phyloP scores from a whole-genome alignment of 2,113 vertebrate genomes.

The Ailuropoda melanoleuca region DNA sequence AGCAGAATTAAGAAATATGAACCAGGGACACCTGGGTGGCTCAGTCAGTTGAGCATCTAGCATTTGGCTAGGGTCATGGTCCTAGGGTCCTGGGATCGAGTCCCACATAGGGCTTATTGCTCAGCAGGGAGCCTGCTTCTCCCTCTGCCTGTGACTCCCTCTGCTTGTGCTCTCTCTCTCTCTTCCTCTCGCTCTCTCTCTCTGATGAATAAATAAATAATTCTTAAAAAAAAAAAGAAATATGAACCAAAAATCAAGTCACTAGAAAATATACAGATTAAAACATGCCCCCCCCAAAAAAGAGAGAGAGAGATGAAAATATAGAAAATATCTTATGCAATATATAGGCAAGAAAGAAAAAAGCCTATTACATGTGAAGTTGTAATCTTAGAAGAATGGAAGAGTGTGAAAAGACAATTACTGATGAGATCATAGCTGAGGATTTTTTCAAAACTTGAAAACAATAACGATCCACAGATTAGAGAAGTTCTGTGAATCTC shows the following conservation, averaged over 20 bases:
- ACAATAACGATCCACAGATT: not conserved
- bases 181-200: no score
- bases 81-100: no score
- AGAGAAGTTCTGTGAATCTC: not conserved
- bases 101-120: no score
- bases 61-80: no score
- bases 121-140: no score
- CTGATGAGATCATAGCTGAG: not conserved
- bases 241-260: not conserved
- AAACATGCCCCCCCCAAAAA: not conserved
- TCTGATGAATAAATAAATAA: no score
- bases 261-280: not conserved
- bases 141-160: no score
- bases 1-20: not conserved
- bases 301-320: not conserved
- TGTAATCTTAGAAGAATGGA: not conserved
- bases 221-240: not conserved
- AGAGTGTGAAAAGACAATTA: not conserved
- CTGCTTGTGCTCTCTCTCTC: no score
- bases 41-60: no score
- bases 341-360: not conserved
- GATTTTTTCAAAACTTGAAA: not conserved
- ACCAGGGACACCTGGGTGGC: not conserved
- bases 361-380: not conserved
- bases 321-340: not conserved